These are phyloP conservation scores for Enteromius fasciolatus DNA, from an alignment of 2,797 vertebrate genomes.

Conservation along the genomic window DNA sequence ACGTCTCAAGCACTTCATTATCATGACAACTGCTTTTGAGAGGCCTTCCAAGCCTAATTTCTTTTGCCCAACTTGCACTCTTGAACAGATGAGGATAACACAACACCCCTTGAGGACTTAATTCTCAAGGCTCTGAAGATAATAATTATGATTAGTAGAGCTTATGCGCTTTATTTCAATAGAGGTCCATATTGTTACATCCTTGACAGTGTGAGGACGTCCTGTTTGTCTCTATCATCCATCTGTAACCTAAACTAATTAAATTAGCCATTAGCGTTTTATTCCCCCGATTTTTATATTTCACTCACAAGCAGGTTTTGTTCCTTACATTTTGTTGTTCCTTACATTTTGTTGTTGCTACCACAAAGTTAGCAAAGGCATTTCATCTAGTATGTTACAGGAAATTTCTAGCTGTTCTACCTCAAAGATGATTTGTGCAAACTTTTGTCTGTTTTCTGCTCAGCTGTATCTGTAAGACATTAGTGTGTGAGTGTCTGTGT, in stretches of 20 bases:
- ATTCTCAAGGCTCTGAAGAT: slow-evolving; percentile 33
- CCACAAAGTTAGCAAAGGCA: neutral
- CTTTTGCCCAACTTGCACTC: slow-evolving; percentile 60
- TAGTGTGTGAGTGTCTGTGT: slow-evolving; percentile 50
- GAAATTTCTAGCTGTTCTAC: neutral
- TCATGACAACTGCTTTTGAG: slow-evolving; percentile 63
- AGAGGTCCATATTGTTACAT: slow-evolving; percentile 9
- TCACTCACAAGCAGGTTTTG: neutral
- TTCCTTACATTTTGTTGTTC: neutral
- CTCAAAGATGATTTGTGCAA: neutral
- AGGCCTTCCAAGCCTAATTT: slow-evolving; percentile 61
- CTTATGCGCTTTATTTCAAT: slow-evolving; percentile 28
- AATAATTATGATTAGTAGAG: slow-evolving; percentile 44
- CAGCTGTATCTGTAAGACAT: slow-evolving; percentile 57
- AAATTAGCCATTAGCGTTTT: neutral
- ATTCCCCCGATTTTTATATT: neutral
- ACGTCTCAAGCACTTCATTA: slow-evolving; percentile 67
- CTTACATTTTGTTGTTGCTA: neutral
- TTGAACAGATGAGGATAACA: slow-evolving; percentile 56
- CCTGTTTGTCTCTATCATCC: neutral
- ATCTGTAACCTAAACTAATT: neutral
- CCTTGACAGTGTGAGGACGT: neutral
- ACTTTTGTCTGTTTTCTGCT: neutral
- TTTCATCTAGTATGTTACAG: neutral
- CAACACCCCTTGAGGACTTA: slow-evolving; percentile 45